Percentiles rank a stretch among this genome's conserved stretches.
Evolutionary conservation across 1,140 invertebrate genomes (phyloP).

Genomic region (Frieseomelitta varia): DNA sequence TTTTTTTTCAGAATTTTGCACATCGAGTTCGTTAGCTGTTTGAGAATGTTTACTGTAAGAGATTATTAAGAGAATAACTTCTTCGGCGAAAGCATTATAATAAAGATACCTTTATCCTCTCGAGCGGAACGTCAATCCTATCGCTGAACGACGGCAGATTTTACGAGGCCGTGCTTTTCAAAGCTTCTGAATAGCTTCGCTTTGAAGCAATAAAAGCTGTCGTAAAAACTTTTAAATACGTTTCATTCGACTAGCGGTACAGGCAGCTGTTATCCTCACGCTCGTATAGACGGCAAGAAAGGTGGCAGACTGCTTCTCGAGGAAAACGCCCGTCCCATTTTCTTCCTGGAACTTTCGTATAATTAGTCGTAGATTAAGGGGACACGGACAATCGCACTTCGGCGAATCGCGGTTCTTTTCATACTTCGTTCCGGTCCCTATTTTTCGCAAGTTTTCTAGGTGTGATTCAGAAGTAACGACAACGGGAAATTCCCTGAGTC

Average conservation of each 20-base stretch:
- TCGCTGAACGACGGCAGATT: neutral
- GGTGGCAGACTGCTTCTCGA: neutral
- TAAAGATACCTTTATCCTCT: neutral
- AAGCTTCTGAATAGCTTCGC: neutral
- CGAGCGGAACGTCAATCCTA: neutral
- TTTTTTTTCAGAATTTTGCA: neutral
- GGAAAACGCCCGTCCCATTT: neutral
- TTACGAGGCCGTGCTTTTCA: neutral
- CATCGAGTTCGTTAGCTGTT: neutral
- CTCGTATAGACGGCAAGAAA: neutral
- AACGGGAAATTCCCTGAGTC: neutral
- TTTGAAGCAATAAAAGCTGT: neutral
- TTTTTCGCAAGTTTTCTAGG: neutral
- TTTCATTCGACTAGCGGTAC: slow-evolving; percentile 5
- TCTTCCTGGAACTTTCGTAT: neutral
- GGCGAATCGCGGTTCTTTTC: neutral
- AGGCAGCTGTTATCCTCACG: neutral
- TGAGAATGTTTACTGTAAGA: neutral
- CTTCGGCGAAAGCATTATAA: neutral
- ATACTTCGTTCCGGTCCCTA: neutral
- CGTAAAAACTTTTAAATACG: slow-evolving; percentile 29
- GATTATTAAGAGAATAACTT: slow-evolving; percentile 2
- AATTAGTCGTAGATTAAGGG: slow-evolving; percentile 2
- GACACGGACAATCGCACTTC: neutral
- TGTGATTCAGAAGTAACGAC: neutral